Evolutionary conservation across 2,797 vertebrate genomes (phyloP).

Genomic region (Craterocephalus amniculus): DNA sequence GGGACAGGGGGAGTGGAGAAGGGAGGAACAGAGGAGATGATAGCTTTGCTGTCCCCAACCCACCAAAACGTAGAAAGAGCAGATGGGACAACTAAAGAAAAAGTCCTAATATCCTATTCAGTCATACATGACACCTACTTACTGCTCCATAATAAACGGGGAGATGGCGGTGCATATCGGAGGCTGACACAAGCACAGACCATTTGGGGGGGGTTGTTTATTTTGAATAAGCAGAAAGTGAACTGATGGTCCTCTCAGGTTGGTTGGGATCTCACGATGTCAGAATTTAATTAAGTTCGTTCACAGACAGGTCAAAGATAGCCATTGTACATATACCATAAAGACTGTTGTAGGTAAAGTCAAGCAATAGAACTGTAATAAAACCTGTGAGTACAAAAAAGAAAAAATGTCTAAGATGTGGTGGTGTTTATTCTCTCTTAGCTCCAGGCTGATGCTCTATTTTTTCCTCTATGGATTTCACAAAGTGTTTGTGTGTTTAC

Average conservation of each 20-base stretch:
- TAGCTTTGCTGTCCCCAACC: slow-evolving; percentile 94
- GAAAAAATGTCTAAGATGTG: slow-evolving; percentile 26
- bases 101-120: slow-evolving; percentile 11
- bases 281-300: slow-evolving; percentile 29
- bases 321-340: slow-evolving; percentile 67
- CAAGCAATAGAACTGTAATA: slow-evolving; percentile 52
- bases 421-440: slow-evolving; percentile 47
- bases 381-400: slow-evolving; percentile 42
- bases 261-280: slow-evolving; percentile 32
- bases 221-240: slow-evolving; percentile 17
- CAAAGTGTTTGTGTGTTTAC: slow-evolving; percentile 52
- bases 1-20: slow-evolving; percentile 75
- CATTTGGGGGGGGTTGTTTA: slow-evolving; percentile 15
- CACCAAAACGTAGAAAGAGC: slow-evolving; percentile 96
- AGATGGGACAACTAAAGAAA: slow-evolving; percentile 94
- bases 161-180: slow-evolving; percentile 57
- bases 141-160: slow-evolving; percentile 53
- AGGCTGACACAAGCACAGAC: slow-evolving; percentile 56
- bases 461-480: slow-evolving; percentile 44
- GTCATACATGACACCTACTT: slow-evolving; percentile 35
- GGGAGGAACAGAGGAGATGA: slow-evolving; percentile 82
- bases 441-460: slow-evolving; percentile 40
- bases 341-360: slow-evolving; percentile 57
- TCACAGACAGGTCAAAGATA: slow-evolving; percentile 39
- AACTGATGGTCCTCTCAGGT: slow-evolving; percentile 14